Conservation (phyloP, 1,140 invertebrate species). For the Augochlora pura region DNA sequence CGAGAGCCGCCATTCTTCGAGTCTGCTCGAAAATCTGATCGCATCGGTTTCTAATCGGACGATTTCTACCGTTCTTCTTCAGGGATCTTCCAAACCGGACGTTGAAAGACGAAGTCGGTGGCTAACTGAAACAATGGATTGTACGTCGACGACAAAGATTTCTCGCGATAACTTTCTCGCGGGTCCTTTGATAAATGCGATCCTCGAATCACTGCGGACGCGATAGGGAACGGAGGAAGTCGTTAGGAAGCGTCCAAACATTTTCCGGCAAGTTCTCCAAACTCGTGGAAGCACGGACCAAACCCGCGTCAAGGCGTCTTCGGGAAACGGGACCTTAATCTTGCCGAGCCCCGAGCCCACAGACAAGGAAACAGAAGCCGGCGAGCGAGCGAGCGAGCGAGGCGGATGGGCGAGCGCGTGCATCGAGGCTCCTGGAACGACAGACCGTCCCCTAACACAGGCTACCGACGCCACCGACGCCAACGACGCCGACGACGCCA, state of each 20-base stretch:
- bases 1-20: constrained; percentile 35
- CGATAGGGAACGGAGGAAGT: constrained; percentile 39
- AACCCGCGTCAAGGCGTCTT: constrained; percentile 59
- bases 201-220: constrained; percentile 35
- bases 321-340: constrained; percentile 56
- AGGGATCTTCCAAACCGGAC: no score
- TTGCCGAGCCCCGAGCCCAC: constrained; percentile 22
- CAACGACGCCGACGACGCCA: constrained; percentile 23
- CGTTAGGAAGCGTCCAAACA: constrained; percentile 59
- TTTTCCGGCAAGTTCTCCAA: constrained; percentile 57
- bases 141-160: neutral
- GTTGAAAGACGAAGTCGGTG: no score
- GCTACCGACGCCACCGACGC: constrained; percentile 26
- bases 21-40: constrained; percentile 49
- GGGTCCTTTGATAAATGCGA: constrained; percentile 57
- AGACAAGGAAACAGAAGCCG: constrained; percentile 44
- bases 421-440: constrained; percentile 42
- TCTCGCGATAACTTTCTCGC: constrained; percentile 21
- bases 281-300: constrained; percentile 55
- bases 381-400: constrained; percentile 39
- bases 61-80: no score
- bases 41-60: constrained; percentile 32
- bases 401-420: no score
- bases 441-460: constrained; percentile 49
- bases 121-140: constrained; percentile 29